These are phyloP conservation scores for Drosophila tsacasi DNA, from an alignment of 1,140 invertebrate genomes.

Conservation along the genomic window DNA sequence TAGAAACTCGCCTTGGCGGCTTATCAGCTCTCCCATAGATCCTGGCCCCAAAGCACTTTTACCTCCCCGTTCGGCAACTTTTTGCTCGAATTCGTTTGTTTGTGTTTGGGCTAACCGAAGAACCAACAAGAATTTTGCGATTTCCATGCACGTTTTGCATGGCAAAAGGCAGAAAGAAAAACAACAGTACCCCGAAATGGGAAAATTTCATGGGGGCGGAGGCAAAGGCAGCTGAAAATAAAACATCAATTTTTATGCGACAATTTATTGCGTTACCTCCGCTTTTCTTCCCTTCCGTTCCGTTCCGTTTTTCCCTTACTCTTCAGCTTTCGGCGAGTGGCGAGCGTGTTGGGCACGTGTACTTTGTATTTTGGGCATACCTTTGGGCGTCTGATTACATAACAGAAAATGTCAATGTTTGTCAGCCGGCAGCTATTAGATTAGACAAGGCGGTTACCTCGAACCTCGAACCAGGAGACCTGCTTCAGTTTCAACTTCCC, in stretches of 20 bases:
- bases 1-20: background rate
- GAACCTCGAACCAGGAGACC: constrained; percentile 4
- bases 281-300: background rate
- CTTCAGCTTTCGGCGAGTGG: constrained; percentile 21
- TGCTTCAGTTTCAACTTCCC: constrained; percentile 12
- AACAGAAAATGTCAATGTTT: constrained; percentile 83
- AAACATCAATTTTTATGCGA: constrained; percentile 83
- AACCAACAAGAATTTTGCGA: constrained; percentile 57
- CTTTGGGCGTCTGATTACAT: constrained; percentile 78
- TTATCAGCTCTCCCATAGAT: background rate
- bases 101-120: constrained; percentile 55
- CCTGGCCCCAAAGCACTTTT: background rate
- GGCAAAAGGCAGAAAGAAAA: constrained; percentile 42
- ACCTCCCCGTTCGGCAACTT: background rate
- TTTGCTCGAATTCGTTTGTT: constrained; percentile 40
- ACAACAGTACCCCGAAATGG: constrained; percentile 25
- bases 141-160: constrained; percentile 77
- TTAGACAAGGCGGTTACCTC: constrained; percentile 63
- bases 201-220: background rate
- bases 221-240: constrained; percentile 62
- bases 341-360: constrained; percentile 56
- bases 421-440: constrained; percentile 79
- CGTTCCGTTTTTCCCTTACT: constrained; percentile 1
- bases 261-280: constrained; percentile 72
- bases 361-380: constrained; percentile 60